Evolutionary conservation across 2,797 vertebrate species (phyloP), one percentile per base, ranked within the genome.

Genomic region (Microchirus variegatus): DNA sequence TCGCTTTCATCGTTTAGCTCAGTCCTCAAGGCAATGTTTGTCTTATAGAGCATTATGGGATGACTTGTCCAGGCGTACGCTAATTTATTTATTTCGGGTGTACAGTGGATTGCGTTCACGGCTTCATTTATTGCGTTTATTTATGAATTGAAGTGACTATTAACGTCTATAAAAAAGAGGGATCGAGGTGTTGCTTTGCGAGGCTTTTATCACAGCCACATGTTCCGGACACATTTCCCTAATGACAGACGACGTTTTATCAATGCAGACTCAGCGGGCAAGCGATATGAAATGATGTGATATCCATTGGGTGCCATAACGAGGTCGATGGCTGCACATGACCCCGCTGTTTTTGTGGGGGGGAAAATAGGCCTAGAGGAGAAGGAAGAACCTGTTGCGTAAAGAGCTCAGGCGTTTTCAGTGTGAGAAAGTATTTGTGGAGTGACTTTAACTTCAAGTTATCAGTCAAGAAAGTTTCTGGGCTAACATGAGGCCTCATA

Each of bases 211-310:
- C 72, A 63, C n/a, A 62, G 59, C 63, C 79, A 85, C 66, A 79
- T 80, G 31, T 31, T 31, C 73, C 86, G 77, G 79, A 60, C 66
- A 59, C 77, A 44, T 70, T 61, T 78, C 74, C 73, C 74, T 84
- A 86, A 90, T 85, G 86, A 88, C 77, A 86, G 85, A 87, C 67
- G 82, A 88, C 87, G 62, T 88, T 87, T 89, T 86, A 90, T 89
- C 87, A 89, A 87, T 88, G 87, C 69, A 71, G 73, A 57, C 87
- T 14, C 88, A 90, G 88, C 80, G 49, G 82, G 83, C 65, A 81
- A 81, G 80, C 82, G 57, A 74, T 89, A 89, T 88, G 85, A 85
- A 88, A 90, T 90, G 75, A 90, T 87, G 81, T 81, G 81, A 75
- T 81, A 81, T 76, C 87, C 82, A 84, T 74, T 85, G 90, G 88